A percentile compares a stretch with the other conserved stretches of the same genome.
Evolutionary conservation across 2,113 vertebrate genomes (phyloP).

Genomic region (Psittacula cyanocephala): DNA sequence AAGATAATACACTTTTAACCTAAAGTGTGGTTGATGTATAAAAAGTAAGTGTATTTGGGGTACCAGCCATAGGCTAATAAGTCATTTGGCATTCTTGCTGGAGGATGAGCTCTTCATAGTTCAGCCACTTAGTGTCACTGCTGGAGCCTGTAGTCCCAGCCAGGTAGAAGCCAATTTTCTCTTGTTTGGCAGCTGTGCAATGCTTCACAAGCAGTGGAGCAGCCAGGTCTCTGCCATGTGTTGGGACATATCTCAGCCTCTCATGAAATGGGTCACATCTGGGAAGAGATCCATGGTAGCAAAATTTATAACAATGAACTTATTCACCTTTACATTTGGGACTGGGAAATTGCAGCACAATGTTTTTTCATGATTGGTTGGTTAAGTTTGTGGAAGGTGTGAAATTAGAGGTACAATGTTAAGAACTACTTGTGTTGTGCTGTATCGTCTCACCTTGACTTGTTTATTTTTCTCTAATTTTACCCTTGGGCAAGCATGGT

Average conservation of each 20-base stretch:
- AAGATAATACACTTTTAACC: background rate
- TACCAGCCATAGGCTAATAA: background rate
- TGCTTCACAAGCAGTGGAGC: background rate
- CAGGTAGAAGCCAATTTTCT: rapidly evolving
- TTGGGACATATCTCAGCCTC: background rate
- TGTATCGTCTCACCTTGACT: background rate
- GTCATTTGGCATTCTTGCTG: background rate
- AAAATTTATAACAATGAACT: background rate
- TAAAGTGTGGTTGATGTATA: background rate
- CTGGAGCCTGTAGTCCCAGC: background rate
- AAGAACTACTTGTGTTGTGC: background rate
- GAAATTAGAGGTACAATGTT: background rate
- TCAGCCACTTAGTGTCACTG: rapidly evolving
- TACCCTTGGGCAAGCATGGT: background rate
- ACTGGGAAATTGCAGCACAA: rapidly evolving
- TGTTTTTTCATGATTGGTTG: background rate
- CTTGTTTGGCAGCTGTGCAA: background rate
- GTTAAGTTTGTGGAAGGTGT: background rate
- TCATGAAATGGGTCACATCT: background rate
- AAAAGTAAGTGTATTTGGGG: background rate
- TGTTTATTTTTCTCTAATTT: background rate
- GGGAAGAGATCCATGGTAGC: background rate
- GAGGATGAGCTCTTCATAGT: background rate
- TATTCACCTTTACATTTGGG: background rate
- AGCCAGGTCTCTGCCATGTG: rapidly evolving